These are phyloP conservation scores for Electrona antarctica DNA, from an alignment of 2,113 vertebrate genomes.

Conservation along the genomic window DNA sequence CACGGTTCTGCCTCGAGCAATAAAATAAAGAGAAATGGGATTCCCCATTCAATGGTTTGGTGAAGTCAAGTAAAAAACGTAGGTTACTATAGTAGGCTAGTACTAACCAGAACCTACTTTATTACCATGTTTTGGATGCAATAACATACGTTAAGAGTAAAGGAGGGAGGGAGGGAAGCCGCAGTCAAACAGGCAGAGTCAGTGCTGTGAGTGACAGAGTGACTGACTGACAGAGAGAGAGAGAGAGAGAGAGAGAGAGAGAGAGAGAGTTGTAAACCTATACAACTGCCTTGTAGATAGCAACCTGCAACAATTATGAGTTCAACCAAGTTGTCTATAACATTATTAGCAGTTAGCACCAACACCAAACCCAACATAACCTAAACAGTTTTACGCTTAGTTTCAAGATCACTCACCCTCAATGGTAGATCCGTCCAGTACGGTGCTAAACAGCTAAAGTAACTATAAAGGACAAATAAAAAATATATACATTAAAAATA, in stretches of 20 bases:
- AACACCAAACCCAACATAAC: background rate
- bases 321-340: background rate
- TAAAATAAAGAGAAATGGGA: background rate
- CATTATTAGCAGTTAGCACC: background rate
- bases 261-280: background rate
- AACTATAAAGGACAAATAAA: conserved; percentile 36
- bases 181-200: too few relatives aligned
- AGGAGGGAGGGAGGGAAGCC: too few relatives aligned
- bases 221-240: conserved; percentile 1
- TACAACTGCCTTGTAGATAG: background rate
- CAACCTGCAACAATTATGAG: too few relatives aligned
- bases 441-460: conserved; percentile 60
- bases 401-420: conserved; percentile 69
- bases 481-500: too few relatives aligned
- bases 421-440: conserved; percentile 70
- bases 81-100: too few relatives aligned
- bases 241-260: background rate
- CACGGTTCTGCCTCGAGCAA: background rate
- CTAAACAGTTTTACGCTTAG: conserved; percentile 30
- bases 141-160: too few relatives aligned
- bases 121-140: background rate
- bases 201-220: too few relatives aligned
- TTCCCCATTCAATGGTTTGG: too few relatives aligned
- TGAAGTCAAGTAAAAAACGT: too few relatives aligned
- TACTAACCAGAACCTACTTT: background rate